A percentile compares a stretch with the other conserved stretches of the same genome.
Conservation (phyloP, 2,888 invertebrate species). For the Archips crataeganus region DNA sequence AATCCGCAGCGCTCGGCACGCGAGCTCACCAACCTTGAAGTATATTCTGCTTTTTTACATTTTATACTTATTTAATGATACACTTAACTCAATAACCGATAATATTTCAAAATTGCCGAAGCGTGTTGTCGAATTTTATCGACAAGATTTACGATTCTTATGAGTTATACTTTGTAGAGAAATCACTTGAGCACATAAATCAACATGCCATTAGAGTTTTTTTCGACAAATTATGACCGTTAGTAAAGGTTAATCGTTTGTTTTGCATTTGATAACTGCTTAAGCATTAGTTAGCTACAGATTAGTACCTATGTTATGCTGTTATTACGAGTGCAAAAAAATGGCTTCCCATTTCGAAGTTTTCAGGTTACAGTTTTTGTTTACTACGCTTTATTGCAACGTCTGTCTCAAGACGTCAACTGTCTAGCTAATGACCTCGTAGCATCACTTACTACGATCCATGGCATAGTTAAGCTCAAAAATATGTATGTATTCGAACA, state of each 20-base stretch:
- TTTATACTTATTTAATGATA: conserved; percentile 36
- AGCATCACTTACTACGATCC: too few species aligned
- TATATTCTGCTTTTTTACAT: conserved; percentile 20
- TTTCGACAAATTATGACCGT: conserved; percentile 11
- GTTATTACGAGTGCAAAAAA: background rate
- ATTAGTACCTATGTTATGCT: background rate
- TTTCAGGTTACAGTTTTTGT: background rate
- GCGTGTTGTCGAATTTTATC: conserved; percentile 39
- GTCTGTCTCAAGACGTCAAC: too few species aligned
- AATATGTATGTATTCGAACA: too few species aligned
- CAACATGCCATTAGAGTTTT: conserved; percentile 28
- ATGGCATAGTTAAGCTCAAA: too few species aligned
- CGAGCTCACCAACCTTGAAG: conserved; percentile 33
- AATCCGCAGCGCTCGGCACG: conserved; percentile 16
- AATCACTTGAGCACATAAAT: conserved; percentile 38
- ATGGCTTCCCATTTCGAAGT: background rate
- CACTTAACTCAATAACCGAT: conserved; percentile 40
- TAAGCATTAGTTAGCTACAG: background rate
- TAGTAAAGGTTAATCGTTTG: conserved; percentile 9
- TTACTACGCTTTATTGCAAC: too few species aligned
- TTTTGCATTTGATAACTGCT: conserved; percentile 15
- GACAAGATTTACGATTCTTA: conserved; percentile 40
- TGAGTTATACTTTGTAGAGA: conserved; percentile 33
- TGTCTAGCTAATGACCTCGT: background rate
- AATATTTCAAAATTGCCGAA: conserved; percentile 36